phyloP scores from a whole-genome alignment of 1,140 invertebrate species.

The Drosophila navojoa region DNA sequence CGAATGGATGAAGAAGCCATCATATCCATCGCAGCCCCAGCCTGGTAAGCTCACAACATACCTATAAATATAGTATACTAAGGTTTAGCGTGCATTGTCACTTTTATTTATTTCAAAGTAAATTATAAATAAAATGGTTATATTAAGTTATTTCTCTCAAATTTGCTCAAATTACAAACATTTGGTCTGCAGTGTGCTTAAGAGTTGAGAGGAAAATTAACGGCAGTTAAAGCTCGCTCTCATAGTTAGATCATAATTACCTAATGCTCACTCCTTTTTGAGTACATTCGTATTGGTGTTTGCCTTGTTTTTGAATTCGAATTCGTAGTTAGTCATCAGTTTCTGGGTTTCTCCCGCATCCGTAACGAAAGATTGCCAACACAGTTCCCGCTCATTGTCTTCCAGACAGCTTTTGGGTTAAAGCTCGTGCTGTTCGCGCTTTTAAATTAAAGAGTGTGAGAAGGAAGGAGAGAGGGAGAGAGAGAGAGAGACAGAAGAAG shows the following conservation, averaged over 20 bases:
- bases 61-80: not conserved
- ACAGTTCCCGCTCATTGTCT: constrained; percentile 59
- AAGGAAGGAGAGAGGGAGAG: too few relatives aligned
- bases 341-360: constrained; percentile 62
- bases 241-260: not conserved
- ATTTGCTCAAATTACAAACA: constrained; percentile 1
- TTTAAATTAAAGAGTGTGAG: constrained; percentile 12
- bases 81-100: not conserved
- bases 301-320: constrained; percentile 9
- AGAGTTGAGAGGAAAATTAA: not conserved
- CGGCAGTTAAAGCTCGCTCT: not conserved
- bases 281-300: not conserved
- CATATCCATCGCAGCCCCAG: constrained; percentile 91
- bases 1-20: constrained; percentile 95
- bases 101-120: too few relatives aligned
- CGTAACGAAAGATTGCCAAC: constrained; percentile 29
- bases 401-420: not conserved
- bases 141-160: too few relatives aligned
- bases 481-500: constrained; percentile 12
- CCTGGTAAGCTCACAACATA: constrained; percentile 87
- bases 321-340: constrained; percentile 42
- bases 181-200: not conserved
- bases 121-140: too few relatives aligned
- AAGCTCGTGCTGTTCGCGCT: constrained; percentile 76
- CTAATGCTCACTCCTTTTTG: not conserved